Conservation (phyloP, 2,888 invertebrate species). For the Nomada goodeniana region DNA sequence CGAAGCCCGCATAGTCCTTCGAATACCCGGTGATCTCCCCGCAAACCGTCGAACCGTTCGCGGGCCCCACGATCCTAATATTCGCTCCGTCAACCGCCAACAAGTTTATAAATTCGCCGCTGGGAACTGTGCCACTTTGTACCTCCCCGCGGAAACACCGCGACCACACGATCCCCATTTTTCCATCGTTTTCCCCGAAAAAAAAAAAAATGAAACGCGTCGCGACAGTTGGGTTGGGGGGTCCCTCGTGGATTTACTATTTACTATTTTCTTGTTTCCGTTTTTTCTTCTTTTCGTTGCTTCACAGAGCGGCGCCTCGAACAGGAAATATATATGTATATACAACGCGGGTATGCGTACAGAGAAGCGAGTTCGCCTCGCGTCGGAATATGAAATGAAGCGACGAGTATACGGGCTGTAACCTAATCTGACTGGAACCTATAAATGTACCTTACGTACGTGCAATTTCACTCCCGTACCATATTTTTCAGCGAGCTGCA, state of each 20-base stretch:
- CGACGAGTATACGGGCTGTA: conserved; percentile 74
- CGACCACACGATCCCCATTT: not conserved
- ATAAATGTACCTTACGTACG: conserved; percentile 62
- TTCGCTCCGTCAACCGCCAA: conserved; percentile 76
- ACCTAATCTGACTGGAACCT: conserved; percentile 80
- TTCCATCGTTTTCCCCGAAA: conserved; percentile 65
- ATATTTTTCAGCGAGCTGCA: conserved; percentile 76
- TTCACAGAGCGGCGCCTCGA: conserved; percentile 42
- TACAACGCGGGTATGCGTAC: conserved; percentile 61
- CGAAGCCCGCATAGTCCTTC: conserved; percentile 74
- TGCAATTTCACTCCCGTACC: conserved; percentile 81
- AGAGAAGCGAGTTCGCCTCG: conserved; percentile 75
- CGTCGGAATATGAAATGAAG: conserved; percentile 80
- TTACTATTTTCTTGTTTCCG: no score
- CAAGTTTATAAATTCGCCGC: conserved; percentile 69
- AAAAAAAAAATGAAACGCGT: conserved; percentile 58
- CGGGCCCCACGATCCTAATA: conserved; percentile 59
- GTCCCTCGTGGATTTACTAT: no score
- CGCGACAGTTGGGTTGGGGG: conserved; percentile 35
- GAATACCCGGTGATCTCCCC: conserved; percentile 13
- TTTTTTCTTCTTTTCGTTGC: not conserved
- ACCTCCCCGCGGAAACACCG: conserved; percentile 68
- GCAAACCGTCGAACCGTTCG: conserved; percentile 23
- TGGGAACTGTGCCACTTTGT: conserved; percentile 74
- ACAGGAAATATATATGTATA: conserved; percentile 51